These are phyloP conservation scores for Crotalus tigris DNA, from an alignment of 2,113 vertebrate genomes.

Conservation along the genomic window DNA sequence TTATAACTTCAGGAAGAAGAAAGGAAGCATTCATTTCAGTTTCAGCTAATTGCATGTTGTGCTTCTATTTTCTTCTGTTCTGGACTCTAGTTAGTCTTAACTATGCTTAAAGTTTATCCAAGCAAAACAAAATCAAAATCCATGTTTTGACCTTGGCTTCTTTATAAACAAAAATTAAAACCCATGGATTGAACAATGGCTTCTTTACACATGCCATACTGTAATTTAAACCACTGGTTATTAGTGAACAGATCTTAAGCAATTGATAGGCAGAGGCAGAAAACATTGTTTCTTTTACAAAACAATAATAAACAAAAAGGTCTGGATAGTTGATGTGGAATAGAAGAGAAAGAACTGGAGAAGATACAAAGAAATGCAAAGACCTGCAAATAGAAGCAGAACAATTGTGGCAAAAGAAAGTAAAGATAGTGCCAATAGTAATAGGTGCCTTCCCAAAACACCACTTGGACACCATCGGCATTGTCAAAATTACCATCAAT, in stretches of 20 bases:
- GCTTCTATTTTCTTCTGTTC: not conserved
- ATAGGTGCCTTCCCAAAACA: not conserved
- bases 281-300: not conserved
- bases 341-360: not conserved
- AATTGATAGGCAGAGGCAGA: not conserved
- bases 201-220: not conserved
- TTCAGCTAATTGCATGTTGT: not conserved
- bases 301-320: not conserved
- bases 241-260: not conserved
- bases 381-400: not conserved
- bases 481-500: not conserved
- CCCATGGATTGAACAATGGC: not conserved
- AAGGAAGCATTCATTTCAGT: not conserved
- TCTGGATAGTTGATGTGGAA: not conserved
- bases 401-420: not conserved
- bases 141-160: not conserved
- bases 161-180: not conserved
- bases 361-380: not conserved
- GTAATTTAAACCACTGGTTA: not conserved
- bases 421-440: not conserved
- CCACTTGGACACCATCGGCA: not conserved
- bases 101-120: not conserved
- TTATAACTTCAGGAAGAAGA: not conserved
- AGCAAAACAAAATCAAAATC: not conserved
- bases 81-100: not conserved